These are phyloP conservation scores for Lucilia cuprina DNA, from an alignment of 1,140 invertebrate genomes.

Conservation along the genomic window DNA sequence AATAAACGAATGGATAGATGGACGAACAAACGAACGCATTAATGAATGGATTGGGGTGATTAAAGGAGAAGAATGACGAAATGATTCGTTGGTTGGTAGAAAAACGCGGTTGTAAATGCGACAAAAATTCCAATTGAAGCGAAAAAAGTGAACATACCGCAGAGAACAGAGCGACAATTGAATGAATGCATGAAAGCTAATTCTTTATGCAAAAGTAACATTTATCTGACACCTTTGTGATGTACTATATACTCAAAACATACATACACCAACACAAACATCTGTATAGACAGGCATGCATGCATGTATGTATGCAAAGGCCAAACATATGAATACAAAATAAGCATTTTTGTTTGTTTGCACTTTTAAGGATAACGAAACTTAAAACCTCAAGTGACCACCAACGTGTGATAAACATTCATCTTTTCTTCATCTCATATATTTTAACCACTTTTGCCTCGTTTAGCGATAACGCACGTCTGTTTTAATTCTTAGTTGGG, in stretches of 20 bases:
- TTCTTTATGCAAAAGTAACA: background rate
- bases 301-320: too few species aligned
- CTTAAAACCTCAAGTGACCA: slow-evolving; percentile 39
- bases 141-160: slow-evolving; percentile 26
- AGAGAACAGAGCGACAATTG: slow-evolving; percentile 40
- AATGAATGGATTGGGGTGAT: slow-evolving; percentile 6
- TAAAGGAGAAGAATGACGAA: slow-evolving; percentile 8
- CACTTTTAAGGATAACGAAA: slow-evolving; percentile 17
- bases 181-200: background rate
- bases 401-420: slow-evolving; percentile 17
- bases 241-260: too few species aligned
- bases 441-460: background rate
- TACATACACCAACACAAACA: background rate
- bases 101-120: slow-evolving; percentile 59
- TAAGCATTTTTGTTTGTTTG: background rate
- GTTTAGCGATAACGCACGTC: background rate
- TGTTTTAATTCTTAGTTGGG: background rate
- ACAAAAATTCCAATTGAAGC: slow-evolving; percentile 60
- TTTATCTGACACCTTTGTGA: background rate
- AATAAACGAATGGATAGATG: background rate
- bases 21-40: background rate
- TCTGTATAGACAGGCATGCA: too few species aligned
- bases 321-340: too few species aligned
- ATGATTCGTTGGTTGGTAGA: slow-evolving; percentile 31
- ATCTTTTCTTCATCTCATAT: slow-evolving; percentile 3